Conservation (phyloP, 2,797 vertebrate species). For the Apodemus agrarius region DNA sequence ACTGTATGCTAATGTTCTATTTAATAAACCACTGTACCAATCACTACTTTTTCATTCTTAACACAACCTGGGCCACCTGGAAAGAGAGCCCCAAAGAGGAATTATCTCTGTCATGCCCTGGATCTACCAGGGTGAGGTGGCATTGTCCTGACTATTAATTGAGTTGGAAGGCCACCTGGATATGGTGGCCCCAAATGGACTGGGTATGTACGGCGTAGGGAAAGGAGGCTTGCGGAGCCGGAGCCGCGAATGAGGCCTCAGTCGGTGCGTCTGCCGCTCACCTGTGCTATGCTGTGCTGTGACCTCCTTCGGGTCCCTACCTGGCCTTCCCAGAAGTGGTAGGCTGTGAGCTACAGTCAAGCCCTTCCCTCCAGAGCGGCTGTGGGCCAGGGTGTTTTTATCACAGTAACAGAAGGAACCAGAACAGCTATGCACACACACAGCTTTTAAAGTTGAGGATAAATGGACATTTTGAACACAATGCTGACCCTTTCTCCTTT, state of each 20-base stretch:
- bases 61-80: neutral
- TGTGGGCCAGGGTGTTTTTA: neutral
- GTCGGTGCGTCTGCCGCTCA: neutral
- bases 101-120: neutral
- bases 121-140: neutral
- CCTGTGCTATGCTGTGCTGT: neutral
- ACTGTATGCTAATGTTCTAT: neutral
- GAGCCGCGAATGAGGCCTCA: neutral
- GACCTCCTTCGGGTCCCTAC: neutral
- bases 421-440: neutral
- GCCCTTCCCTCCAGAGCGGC: neutral
- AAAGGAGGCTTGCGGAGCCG: neutral
- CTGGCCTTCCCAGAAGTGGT: neutral
- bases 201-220: neutral
- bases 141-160: neutral
- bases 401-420: neutral
- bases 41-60: neutral
- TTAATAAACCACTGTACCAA: neutral
- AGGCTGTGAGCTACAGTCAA: neutral
- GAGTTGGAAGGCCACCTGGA: neutral
- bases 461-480: neutral
- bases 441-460: neutral
- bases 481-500: neutral
- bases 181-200: neutral
- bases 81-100: neutral